phyloP scores from a whole-genome alignment of 1,140 invertebrate species.

The Bombyx mori region ASM3026992v2 NC_085116.1:11585501-11586000 shows the following conservation, averaged over 20 bases:
- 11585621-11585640: constrained; percentile 69
- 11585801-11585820: too few relatives aligned
- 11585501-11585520: background rate
- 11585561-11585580: constrained; percentile 46
- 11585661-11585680: constrained; percentile 46
- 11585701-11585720: constrained; percentile 20
- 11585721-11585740: constrained; percentile 11
- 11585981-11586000: too few relatives aligned
- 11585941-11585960: too few relatives aligned
- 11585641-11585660: constrained; percentile 62
- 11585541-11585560: constrained; percentile 27
- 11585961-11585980: too few relatives aligned
- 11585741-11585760: constrained; percentile 7
- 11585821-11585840: too few relatives aligned
- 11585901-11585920: too few relatives aligned
- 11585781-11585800: too few relatives aligned
- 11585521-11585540: background rate
- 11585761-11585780: constrained; percentile 1
- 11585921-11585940: too few relatives aligned
- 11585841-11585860: too few relatives aligned
- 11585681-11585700: constrained; percentile 11
- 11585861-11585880: too few relatives aligned
- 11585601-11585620: constrained; percentile 68
- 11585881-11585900: too few relatives aligned
- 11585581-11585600: constrained; percentile 63